Conservation (phyloP, 2,797 vertebrate genomes). For the Garrulus glandarius region DNA sequence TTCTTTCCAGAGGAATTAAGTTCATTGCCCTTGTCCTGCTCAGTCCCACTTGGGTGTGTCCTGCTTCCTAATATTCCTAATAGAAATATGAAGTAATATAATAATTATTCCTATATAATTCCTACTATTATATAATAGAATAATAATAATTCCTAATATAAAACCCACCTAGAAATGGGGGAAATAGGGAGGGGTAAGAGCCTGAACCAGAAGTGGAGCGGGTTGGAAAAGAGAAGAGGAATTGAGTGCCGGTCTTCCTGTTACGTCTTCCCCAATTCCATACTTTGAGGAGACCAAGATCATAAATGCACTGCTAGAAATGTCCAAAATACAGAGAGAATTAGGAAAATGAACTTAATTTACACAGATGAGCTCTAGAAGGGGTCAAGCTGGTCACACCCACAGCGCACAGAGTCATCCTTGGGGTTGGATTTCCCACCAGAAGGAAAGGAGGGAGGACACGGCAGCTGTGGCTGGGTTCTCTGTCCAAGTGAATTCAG, state of each 20-base stretch:
- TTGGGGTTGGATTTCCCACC: background rate
- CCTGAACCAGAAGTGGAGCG: accelerated
- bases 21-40: background rate
- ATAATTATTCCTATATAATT: background rate
- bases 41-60: background rate
- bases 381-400: accelerated
- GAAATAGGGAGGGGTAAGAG: background rate
- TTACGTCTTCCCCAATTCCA: accelerated
- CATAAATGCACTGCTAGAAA: background rate
- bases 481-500: accelerated
- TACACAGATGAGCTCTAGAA: background rate
- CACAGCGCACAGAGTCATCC: background rate
- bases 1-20: background rate
- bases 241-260: background rate
- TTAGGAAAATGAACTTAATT: background rate
- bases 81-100: background rate
- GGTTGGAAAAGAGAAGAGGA: background rate
- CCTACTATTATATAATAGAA: background rate
- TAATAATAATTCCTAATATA: background rate
- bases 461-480: background rate
- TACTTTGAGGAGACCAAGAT: background rate
- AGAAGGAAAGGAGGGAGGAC: background rate
- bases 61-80: background rate
- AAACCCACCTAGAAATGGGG: background rate
- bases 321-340: background rate